A percentile compares a stretch with the other conserved stretches of the same genome.
phyloP scores from a whole-genome alignment of 1,140 invertebrate species.

The Paracyclopina nana region DNA sequence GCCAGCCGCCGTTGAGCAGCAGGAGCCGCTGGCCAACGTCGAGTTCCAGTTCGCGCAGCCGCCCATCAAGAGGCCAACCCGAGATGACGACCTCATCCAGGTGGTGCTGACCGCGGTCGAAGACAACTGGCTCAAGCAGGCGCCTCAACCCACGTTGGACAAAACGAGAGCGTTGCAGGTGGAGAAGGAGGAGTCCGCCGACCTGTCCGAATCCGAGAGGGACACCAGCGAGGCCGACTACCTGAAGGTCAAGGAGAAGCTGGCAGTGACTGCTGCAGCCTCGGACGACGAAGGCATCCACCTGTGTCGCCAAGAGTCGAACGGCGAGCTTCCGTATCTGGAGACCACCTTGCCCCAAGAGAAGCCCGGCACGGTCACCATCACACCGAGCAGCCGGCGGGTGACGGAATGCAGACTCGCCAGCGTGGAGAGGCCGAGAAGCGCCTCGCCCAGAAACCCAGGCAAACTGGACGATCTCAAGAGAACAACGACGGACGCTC shows the following conservation, averaged over 20 bases:
- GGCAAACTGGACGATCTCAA: constrained; percentile 1
- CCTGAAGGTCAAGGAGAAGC: neutral
- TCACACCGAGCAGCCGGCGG: constrained; percentile 7
- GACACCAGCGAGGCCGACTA: constrained; percentile 2
- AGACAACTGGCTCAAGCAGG: constrained; percentile 16
- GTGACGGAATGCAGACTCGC: constrained; percentile 6
- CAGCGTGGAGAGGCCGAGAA: constrained; percentile 11
- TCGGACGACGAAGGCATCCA: constrained; percentile 3
- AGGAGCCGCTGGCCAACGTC: too few relatives aligned
- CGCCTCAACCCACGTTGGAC: constrained; percentile 12
- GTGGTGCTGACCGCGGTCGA: constrained; percentile 11
- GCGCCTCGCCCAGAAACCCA: neutral
- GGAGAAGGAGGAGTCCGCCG: neutral
- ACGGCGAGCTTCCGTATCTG: constrained; percentile 9
- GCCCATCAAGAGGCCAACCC: neutral
- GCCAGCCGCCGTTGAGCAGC: too few relatives aligned
- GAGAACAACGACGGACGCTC: neutral
- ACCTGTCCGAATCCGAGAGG: neutral
- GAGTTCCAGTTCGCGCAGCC: neutral
- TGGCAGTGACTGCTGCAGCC: neutral
- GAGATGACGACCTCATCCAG: constrained; percentile 13
- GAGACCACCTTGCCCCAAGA: constrained; percentile 16
- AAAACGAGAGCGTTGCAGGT: neutral
- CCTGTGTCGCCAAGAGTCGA: constrained; percentile 13
- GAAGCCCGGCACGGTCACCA: neutral